Conservation (phyloP, 1,140 invertebrate species). For the Drosophila jambulina region DNA sequence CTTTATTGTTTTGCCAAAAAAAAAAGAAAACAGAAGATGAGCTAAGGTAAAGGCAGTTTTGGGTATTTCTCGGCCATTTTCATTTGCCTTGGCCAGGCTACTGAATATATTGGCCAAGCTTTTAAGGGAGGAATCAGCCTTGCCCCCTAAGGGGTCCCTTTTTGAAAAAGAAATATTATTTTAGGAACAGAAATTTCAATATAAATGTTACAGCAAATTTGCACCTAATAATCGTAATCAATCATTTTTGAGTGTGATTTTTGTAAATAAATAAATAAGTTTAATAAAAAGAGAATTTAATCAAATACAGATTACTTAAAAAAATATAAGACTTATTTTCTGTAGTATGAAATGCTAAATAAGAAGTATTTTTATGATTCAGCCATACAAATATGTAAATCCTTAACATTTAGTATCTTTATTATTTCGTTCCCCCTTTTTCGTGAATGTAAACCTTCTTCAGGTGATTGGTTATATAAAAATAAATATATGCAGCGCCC, state of each 20-base stretch:
- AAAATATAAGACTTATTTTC: too few species aligned
- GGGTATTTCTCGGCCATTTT: neutral
- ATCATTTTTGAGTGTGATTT: neutral
- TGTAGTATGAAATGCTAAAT: too few species aligned
- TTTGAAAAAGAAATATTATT: neutral
- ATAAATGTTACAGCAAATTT: neutral
- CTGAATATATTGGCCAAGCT: neutral
- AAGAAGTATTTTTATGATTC: neutral
- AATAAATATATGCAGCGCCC: too few species aligned
- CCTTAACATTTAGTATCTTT: neutral
- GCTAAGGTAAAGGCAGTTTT: conserved; percentile 1
- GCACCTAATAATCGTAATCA: neutral
- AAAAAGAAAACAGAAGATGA: conserved; percentile 19
- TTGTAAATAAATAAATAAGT: neutral
- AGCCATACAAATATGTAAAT: neutral
- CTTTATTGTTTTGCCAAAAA: conserved; percentile 50
- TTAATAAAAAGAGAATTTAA: neutral
- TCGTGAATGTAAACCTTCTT: neutral
- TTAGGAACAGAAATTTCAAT: neutral
- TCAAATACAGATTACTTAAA: too few species aligned
- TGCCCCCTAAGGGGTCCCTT: neutral
- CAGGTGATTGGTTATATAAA: neutral
- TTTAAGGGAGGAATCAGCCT: too few species aligned
- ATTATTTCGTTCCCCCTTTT: neutral
- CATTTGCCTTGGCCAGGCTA: neutral